Conservation (phyloP, 2,888 invertebrate genomes). For the Melipona bicolor region DNA sequence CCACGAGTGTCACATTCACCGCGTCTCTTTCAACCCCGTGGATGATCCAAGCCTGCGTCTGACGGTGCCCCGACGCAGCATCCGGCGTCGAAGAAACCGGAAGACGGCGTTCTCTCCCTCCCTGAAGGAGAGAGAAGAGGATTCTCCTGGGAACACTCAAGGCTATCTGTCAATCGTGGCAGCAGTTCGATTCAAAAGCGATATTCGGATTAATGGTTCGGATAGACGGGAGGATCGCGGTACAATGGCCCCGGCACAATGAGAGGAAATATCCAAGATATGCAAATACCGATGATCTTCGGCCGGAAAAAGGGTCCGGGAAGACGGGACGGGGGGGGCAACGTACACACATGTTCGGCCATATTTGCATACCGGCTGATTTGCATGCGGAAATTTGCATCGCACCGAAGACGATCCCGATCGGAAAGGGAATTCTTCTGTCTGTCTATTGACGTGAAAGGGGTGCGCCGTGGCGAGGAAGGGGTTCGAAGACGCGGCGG, state of each 20-base stretch:
- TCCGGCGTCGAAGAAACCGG: conserved; percentile 4
- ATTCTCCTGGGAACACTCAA: conserved; percentile 81
- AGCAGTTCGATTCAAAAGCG: conserved; percentile 80
- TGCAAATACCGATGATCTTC: conserved; percentile 84
- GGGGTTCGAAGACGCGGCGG: conserved; percentile 69
- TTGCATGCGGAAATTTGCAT: conserved; percentile 84
- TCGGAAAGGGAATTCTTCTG: conserved; percentile 62
- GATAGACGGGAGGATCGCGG: conserved; percentile 76
- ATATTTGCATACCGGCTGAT: conserved; percentile 79
- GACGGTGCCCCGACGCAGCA: conserved; percentile 8
- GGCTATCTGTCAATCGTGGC: conserved; percentile 83
- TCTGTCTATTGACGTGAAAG: conserved; percentile 56
- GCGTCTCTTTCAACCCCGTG: conserved; percentile 24
- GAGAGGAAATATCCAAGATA: conserved; percentile 84
- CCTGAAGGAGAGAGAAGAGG: conserved; percentile 44
- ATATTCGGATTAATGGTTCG: conserved; percentile 83
- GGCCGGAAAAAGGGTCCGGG: conserved; percentile 79
- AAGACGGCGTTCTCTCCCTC: conserved; percentile 12
- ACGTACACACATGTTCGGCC: conserved; percentile 79
- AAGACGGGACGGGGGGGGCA: conserved; percentile 77
- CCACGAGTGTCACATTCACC: not conserved
- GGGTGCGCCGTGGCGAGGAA: conserved; percentile 62
- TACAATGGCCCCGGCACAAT: conserved; percentile 82
- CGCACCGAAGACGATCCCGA: conserved; percentile 70
- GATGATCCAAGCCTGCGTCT: conserved; percentile 34